Evolutionary conservation across 2,113 vertebrate species (phyloP), one percentile per base, ranked within the genome.

Genomic region (Forbesichthys papilliferus): DNA sequence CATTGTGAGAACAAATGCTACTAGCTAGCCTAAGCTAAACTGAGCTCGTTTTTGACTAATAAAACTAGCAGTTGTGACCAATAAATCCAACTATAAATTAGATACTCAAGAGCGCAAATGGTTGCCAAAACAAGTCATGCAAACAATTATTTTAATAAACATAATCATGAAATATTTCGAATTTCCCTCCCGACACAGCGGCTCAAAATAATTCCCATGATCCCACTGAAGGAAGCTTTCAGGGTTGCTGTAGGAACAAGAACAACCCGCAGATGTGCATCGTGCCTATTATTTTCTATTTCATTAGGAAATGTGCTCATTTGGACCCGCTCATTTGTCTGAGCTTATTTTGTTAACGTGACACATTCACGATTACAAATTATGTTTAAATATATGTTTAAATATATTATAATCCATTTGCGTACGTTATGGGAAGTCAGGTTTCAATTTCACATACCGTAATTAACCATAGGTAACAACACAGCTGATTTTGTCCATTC

Each of bases 101-200:
- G 11, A 52, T 13, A 11, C 16, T 42, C 36, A 42, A 42, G 36
- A 1, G 7, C 36, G 36, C 1, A 14, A n/a, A 11, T 1, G 1
- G 7, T 8, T 5, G 13, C 3, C 46, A 1, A 52, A 16, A 9
- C 1, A 6, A 1, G 3, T 12, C 8, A 12, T 12, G 4, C 5
- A 67, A 18, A 1, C 0, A 0, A 9, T 16, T 13, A 8, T 70
- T 75, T 11, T n/a, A n/a, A 46, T n/a, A n/a, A 46, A 2, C 14
- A 66, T 74, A 65, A 71, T 60, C 7, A 14, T 36, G 9, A 78
- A 72, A 72, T 64, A 57, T 82, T 93, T 93, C 84, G 83, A 93
- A 93, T 90, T 84, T 93, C 90, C 90, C 90, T 90, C 90, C 90
- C 80, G 74, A 71, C 85, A 75, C 81, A 52, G 62, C 33, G 48